Evolutionary conservation across 2,797 vertebrate species (phyloP), one percentile per base, ranked within the genome.

Genomic region (Morelia viridis): DNA sequence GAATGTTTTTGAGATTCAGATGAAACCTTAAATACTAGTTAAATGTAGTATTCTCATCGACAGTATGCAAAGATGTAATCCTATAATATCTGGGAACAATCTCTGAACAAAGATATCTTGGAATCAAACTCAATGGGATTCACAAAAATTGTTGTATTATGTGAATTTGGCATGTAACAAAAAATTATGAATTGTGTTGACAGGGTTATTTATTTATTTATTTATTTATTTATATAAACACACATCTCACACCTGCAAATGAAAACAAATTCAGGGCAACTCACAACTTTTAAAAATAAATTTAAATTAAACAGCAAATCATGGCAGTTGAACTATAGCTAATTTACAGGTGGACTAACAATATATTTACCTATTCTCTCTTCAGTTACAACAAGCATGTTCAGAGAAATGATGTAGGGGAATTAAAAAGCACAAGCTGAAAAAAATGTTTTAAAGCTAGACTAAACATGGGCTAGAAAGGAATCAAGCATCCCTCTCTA

Each of bases 221-320:
- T 76, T 35, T 35, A 50, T 89, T 53, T n/a, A n/a, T 57, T 57
- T 26, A 15, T 5, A 56, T 56, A 11, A 28, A 1, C 8, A 80
- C 15, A 19, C 76, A 65, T 24, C 24, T 53, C 7, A 80, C 5
- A 24, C 7, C 50, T 85, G 4, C n/a, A 31, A 68, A 58, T 26
- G 31, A 41, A 9, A 28, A 76, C 58, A 80, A 35, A 57, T n/a
- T 80, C 19, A 89, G 12, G 22, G 65, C 13, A 17, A 12, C 6
- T 53, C 62, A 56, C 17, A 58, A 57, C n/a, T 35, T 11, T 53
- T 28, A 17, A 12, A 46, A 89, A 89, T 60, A 17, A 8, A 80
- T 58, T 80, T 58, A 13, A 35, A 89, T 89, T 56, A 89, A 89
- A 26, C 65, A 89, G n/a, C 12, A 89, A 88, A 89, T 80, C 17